phyloP scores from a whole-genome alignment of 2,797 vertebrate genomes.

The Anas bernieri region DNA sequence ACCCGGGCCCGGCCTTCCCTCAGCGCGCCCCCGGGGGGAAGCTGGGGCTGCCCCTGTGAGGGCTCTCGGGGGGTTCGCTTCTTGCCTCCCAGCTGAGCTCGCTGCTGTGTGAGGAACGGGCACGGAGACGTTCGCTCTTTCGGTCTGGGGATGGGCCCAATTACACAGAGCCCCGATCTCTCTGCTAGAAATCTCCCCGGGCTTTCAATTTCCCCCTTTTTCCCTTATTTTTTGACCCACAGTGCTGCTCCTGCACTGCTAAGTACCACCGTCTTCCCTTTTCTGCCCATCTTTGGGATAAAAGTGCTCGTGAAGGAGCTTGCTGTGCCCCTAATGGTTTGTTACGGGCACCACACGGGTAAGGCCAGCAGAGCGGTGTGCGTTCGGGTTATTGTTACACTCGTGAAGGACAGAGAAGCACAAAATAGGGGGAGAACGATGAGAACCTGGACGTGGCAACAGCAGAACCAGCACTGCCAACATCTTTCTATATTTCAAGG shows the following conservation, averaged over 20 bases:
- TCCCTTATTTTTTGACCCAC: neutral
- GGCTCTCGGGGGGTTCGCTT: rapidly evolving
- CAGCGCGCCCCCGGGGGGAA: too few species aligned
- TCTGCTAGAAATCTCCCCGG: neutral
- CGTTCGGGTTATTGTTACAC: neutral
- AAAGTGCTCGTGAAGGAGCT: rapidly evolving
- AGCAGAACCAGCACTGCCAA: rapidly evolving
- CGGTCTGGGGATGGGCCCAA: neutral
- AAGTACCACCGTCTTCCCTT: neutral
- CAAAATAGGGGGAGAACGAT: neutral
- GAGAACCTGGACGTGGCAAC: neutral
- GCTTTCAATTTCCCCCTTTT: rapidly evolving
- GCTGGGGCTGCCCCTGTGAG: too few species aligned
- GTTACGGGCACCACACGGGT: rapidly evolving
- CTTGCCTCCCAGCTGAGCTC: neutral
- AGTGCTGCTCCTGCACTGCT: neutral
- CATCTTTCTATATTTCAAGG: neutral
- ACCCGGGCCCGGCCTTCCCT: too few species aligned
- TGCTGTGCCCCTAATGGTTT: neutral
- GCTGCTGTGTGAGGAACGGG: neutral
- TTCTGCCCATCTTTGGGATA: neutral
- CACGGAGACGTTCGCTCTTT: neutral
- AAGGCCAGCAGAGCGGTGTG: neutral
- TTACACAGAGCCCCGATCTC: neutral
- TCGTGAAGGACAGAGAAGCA: neutral